Evolutionary conservation across 2,113 vertebrate genomes (phyloP).

Genomic region (Sterrhoptilus dennistouni): DNA sequence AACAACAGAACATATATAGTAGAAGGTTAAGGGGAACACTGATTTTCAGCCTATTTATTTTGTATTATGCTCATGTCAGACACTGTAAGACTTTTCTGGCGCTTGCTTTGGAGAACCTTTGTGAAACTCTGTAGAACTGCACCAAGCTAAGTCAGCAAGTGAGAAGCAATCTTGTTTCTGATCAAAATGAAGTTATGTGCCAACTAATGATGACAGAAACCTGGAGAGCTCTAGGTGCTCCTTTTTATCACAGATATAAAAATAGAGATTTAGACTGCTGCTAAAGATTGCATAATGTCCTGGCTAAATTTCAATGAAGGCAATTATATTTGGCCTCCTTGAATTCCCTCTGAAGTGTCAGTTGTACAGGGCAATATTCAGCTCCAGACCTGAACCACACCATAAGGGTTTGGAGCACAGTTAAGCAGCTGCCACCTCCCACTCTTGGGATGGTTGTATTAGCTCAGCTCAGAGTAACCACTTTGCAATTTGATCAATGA

Average conservation of each 20-base stretch:
- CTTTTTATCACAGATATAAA: background rate
- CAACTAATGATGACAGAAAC: conserved; percentile 15
- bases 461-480: background rate
- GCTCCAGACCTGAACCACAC: background rate
- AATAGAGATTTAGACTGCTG: background rate
- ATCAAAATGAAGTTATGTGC: background rate
- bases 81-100: background rate
- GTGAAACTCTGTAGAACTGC: background rate
- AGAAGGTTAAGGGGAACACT: background rate
- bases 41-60: conserved; percentile 1
- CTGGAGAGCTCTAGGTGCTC: conserved; percentile 12
- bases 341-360: background rate
- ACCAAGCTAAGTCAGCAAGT: background rate
- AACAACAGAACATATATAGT: background rate
- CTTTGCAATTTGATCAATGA: background rate
- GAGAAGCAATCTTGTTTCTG: conserved; percentile 17
- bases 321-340: conserved; percentile 14
- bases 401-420: background rate
- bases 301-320: background rate
- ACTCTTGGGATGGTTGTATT: background rate
- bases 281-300: conserved; percentile 3
- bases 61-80: background rate
- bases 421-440: background rate
- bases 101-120: conserved; percentile 18
- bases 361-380: background rate